phyloP scores from a whole-genome alignment of 1,140 invertebrate genomes.

The Sinonovacula constricta region DNA sequence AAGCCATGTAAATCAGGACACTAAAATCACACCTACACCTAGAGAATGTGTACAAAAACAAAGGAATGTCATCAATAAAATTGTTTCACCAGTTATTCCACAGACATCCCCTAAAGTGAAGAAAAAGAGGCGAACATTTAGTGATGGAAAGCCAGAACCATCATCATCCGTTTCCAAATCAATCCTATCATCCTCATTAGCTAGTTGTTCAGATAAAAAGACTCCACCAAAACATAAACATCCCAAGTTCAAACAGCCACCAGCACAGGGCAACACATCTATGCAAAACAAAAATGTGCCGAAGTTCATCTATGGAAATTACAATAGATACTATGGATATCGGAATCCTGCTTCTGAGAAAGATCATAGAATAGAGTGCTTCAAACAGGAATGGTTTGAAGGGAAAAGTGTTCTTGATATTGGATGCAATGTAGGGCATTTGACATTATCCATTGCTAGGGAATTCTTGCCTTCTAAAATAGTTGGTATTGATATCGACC shows the following conservation, averaged over 20 bases:
- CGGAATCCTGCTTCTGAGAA: conserved; percentile 88
- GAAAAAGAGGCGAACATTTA: conserved; percentile 78
- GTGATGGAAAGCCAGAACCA: conserved; percentile 56
- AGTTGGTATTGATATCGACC: conserved; percentile 97
- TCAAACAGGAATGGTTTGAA: conserved; percentile 91
- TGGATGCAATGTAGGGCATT: conserved; percentile 97
- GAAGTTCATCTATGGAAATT: conserved; percentile 96
- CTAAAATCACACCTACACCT: not conserved
- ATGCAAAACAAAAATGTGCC: conserved; percentile 36
- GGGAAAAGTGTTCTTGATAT: conserved; percentile 96
- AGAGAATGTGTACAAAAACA: conserved; percentile 19
- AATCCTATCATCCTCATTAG: conserved; percentile 52
- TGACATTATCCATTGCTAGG: conserved; percentile 90
- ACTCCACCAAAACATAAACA: conserved; percentile 54
- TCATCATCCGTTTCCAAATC: conserved; percentile 63
- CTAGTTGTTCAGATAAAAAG: conserved; percentile 52
- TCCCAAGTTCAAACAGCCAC: conserved; percentile 50
- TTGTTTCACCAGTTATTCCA: conserved; percentile 94
- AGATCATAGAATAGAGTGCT: conserved; percentile 90
- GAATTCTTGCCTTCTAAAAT: conserved; percentile 91
- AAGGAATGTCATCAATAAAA: conserved; percentile 87
- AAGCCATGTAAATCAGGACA: not conserved
- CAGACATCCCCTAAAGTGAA: conserved; percentile 87
- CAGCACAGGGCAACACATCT: not conserved
- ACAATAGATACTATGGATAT: conserved; percentile 97